Evolutionary conservation across 2,888 invertebrate species (phyloP).

Genomic region (Villa cingulata): DNA sequence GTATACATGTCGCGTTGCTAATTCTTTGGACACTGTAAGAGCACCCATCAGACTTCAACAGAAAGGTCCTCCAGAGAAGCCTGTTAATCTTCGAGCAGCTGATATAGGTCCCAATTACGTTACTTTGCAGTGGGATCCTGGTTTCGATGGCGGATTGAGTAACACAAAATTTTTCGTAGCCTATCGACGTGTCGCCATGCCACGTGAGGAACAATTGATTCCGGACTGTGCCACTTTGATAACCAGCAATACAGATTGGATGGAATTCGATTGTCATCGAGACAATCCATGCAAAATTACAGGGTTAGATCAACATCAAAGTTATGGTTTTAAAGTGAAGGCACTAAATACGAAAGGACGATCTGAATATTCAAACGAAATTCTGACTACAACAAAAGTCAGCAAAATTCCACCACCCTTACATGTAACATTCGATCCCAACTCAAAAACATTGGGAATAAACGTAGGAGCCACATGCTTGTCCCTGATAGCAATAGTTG

Average conservation of each 20-base stretch:
- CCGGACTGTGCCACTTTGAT: conserved; percentile 47
- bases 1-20: conserved; percentile 77
- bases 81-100: conserved; percentile 54
- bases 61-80: conserved; percentile 77
- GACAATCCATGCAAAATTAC: conserved; percentile 81
- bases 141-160: conserved; percentile 78
- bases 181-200: conserved; percentile 53
- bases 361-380: conserved; percentile 76
- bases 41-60: conserved; percentile 68
- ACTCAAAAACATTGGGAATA: conserved; percentile 59
- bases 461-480: conserved; percentile 68
- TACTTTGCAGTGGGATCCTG: conserved; percentile 72
- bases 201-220: conserved; percentile 45
- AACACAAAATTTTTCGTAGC: conserved; percentile 81
- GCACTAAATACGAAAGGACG: conserved; percentile 78
- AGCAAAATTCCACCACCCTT: conserved; percentile 69
- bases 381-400: conserved; percentile 67
- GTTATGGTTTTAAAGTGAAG: conserved; percentile 77
- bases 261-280: conserved; percentile 72
- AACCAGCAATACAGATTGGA: conserved; percentile 52
- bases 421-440: conserved; percentile 70
- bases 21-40: conserved; percentile 62
- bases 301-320: conserved; percentile 71
- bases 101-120: conserved; percentile 68
- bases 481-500: conserved; percentile 61